A percentile compares a stretch with the other conserved stretches of the same genome.
Conservation (phyloP, 2,113 vertebrate genomes). For the Ptilonorhynchus violaceus region DNA sequence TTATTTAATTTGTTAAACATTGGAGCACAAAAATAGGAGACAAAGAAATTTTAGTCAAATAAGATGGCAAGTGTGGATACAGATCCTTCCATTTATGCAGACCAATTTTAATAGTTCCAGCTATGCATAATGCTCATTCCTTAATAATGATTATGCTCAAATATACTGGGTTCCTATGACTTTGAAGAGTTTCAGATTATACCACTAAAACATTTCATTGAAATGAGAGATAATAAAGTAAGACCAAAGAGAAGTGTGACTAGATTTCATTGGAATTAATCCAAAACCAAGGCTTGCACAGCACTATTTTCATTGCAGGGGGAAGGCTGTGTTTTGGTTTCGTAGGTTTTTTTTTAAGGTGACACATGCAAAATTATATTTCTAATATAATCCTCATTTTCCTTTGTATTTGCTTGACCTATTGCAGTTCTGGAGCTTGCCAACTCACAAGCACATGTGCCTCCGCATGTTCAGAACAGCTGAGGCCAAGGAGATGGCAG, state of each 20-base stretch:
- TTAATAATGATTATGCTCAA: neutral
- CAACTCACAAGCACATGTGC: neutral
- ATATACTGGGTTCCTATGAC: neutral
- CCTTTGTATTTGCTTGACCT: neutral
- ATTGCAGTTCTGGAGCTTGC: neutral
- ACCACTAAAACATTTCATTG: neutral
- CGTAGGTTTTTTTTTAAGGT: neutral
- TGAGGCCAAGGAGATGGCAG: neutral
- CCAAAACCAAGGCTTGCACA: neutral
- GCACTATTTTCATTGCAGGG: neutral
- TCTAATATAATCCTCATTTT: neutral
- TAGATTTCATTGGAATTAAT: neutral
- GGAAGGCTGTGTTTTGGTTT: neutral
- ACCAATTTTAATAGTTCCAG: neutral
- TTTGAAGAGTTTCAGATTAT: neutral
- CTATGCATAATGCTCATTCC: neutral
- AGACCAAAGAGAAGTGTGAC: neutral
- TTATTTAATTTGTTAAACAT: neutral
- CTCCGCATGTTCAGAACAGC: neutral
- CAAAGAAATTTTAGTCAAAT: neutral
- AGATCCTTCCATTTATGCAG: neutral
- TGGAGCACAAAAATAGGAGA: neutral
- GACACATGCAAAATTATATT: neutral
- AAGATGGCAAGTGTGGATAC: neutral
- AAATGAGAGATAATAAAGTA: neutral